Conservation (phyloP, 2,113 vertebrate genomes). For the Spermophilus dauricus region DNA sequence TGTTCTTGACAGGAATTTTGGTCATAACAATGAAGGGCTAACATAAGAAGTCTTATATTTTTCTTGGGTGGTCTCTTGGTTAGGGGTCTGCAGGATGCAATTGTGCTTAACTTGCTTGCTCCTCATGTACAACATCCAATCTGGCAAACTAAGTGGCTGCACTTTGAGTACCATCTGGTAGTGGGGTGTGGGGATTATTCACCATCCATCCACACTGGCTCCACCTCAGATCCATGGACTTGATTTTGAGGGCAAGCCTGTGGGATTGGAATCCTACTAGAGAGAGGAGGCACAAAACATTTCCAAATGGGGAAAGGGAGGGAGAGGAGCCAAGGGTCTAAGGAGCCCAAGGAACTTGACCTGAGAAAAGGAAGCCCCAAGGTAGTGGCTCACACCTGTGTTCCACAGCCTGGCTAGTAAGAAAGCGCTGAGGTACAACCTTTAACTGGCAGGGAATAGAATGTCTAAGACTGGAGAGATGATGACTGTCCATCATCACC, state of each 20-base stretch:
- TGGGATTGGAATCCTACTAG: not conserved
- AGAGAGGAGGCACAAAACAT: not conserved
- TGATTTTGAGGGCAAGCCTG: not conserved
- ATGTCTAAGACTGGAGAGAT: not conserved
- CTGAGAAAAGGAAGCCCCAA: not conserved
- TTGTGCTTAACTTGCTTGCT: not conserved
- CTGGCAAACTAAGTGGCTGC: not conserved
- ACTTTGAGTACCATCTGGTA: not conserved
- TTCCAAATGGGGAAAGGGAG: not conserved
- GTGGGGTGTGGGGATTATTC: rapidly evolving
- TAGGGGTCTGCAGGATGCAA: not conserved
- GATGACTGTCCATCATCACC: too few species aligned
- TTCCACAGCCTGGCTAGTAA: not conserved
- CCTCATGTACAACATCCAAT: not conserved
- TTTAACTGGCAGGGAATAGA: not conserved
- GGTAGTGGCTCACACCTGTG: too few species aligned
- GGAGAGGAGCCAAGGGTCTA: not conserved
- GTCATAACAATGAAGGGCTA: too few species aligned
- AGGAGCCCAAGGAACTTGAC: not conserved
- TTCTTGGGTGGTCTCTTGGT: not conserved
- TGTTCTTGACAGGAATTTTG: too few species aligned
- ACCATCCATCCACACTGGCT: not conserved
- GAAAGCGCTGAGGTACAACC: not conserved
- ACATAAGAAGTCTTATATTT: not conserved
- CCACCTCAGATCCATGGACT: not conserved